Conservation (phyloP, 2,888 invertebrate species). For the Eutolmus rufibarbis region DNA sequence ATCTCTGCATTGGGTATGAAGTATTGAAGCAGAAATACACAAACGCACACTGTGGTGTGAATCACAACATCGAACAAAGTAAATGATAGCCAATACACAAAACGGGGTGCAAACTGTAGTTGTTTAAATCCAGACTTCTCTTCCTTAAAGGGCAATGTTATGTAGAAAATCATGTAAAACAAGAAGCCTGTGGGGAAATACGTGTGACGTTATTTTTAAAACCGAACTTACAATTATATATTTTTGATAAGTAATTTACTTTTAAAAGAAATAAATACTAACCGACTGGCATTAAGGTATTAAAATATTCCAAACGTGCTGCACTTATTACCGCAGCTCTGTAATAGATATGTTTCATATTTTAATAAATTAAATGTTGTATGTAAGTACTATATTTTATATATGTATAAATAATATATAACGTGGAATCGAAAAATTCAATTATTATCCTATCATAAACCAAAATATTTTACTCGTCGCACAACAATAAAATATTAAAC, state of each 20-base stretch:
- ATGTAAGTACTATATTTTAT: no score
- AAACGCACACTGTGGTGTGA: conserved; percentile 54
- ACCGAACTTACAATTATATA: background rate
- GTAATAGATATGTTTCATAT: background rate
- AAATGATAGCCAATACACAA: conserved; percentile 71
- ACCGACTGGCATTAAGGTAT: conserved; percentile 57
- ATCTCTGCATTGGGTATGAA: background rate
- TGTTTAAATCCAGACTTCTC: conserved; percentile 70
- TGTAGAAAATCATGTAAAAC: conserved; percentile 63
- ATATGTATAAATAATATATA: no score
- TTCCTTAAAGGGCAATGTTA: conserved; percentile 71
- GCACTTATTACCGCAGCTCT: conserved; percentile 53
- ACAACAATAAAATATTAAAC: no score
- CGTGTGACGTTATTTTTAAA: background rate
- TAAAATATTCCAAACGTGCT: conserved; percentile 56
- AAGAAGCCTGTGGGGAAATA: conserved; percentile 53
- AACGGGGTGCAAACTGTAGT: conserved; percentile 69
- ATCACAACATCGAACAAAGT: conserved; percentile 67
- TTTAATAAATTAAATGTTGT: background rate
- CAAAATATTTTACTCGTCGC: no score
- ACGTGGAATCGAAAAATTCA: background rate
- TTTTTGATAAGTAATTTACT: background rate
- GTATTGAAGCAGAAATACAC: conserved; percentile 52
- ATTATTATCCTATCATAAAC: no score
- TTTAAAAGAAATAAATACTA: conserved; percentile 25